Conservation (phyloP, 2,113 vertebrate genomes). For the Hippocampus guttulatus region DNA sequence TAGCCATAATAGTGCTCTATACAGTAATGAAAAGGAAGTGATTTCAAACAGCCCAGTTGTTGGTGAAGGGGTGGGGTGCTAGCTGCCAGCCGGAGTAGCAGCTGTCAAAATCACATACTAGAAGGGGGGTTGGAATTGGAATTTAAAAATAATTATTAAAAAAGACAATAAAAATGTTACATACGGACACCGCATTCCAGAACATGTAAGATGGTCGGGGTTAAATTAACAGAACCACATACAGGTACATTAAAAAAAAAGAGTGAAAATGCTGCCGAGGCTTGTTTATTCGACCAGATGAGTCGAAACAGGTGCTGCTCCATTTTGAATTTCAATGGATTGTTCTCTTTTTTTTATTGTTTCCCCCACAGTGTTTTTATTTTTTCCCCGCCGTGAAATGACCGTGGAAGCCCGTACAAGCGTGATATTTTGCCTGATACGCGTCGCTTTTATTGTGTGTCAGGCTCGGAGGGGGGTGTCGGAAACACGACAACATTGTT, state of each 20-base stretch:
- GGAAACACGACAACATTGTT: background rate
- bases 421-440: background rate
- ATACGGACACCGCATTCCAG: background rate
- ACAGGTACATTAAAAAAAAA: background rate
- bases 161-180: conserved; percentile 1
- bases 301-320: conserved; percentile 73
- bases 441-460: conserved; percentile 4
- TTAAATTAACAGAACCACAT: background rate
- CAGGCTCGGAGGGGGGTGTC: background rate
- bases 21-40: background rate
- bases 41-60: background rate
- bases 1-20: background rate
- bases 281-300: conserved; percentile 52
- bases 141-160: background rate
- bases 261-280: conserved; percentile 22
- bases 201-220: conserved; percentile 28
- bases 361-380: background rate
- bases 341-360: conserved; percentile 35
- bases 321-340: conserved; percentile 67
- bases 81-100: conserved; percentile 51
- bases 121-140: background rate
- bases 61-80: conserved; percentile 50
- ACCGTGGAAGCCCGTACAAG: background rate
- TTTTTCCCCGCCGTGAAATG: background rate
- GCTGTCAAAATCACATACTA: conserved; percentile 53